Evolutionary conservation across 2,113 vertebrate species (phyloP).

Genomic region (Onychorhynchus coronatus): DNA sequence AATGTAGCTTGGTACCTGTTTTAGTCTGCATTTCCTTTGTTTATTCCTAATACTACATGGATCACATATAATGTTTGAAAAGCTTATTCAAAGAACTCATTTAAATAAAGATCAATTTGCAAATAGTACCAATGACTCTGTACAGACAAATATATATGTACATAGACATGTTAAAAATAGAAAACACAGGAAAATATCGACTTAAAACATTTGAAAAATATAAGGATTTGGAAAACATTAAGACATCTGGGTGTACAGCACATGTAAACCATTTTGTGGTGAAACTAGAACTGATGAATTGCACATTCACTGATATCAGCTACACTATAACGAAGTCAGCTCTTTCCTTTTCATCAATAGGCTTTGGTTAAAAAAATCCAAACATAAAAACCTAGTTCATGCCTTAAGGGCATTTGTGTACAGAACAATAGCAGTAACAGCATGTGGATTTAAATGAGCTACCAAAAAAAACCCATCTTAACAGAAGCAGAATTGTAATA

Average conservation of each 20-base stretch:
- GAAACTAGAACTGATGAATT: conserved; percentile 65
- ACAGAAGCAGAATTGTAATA: neutral
- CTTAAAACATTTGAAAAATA: conserved; percentile 39
- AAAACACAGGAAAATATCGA: conserved; percentile 27
- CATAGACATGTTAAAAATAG: conserved; percentile 46
- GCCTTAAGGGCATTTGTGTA: neutral
- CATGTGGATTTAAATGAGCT: conserved; percentile 36
- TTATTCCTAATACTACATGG: neutral
- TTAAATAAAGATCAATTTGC: conserved; percentile 60
- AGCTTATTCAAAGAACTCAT: conserved; percentile 41
- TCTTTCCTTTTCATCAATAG: neutral
- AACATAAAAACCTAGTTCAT: neutral
- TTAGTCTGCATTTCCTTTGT: neutral
- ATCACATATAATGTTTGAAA: neutral
- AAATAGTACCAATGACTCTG: conserved; percentile 6
- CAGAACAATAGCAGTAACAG: neutral
- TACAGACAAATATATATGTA: conserved; percentile 65
- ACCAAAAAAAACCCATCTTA: neutral
- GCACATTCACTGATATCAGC: conserved; percentile 37
- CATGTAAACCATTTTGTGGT: conserved; percentile 48
- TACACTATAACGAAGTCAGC: neutral
- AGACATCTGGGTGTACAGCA: conserved; percentile 45
- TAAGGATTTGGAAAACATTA: conserved; percentile 27
- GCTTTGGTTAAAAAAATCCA: neutral
- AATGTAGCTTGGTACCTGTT: neutral